Conservation (phyloP, 2,888 invertebrate genomes). For the Amblyteles armatorius region DNA sequence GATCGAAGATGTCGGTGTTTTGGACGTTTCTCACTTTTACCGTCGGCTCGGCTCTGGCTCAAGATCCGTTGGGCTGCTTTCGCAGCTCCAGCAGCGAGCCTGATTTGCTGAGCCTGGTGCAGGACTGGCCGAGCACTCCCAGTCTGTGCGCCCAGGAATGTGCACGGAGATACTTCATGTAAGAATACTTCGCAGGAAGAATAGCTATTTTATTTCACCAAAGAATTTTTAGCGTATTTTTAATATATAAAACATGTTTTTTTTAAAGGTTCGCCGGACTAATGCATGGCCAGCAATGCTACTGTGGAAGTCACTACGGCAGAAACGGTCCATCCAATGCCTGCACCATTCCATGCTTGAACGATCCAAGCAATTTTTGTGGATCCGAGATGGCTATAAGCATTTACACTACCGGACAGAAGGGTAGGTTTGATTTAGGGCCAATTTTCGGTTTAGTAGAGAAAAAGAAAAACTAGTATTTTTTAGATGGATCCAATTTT, state of each 20-base stretch:
- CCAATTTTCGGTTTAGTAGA: background rate
- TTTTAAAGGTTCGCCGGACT: conserved; percentile 84
- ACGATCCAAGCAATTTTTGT: conserved; percentile 88
- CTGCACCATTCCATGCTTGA: conserved; percentile 87
- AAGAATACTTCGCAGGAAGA: conserved; percentile 62
- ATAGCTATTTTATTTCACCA: background rate
- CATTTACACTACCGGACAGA: conserved; percentile 89
- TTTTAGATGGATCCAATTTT: background rate
- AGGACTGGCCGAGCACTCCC: conserved; percentile 73
- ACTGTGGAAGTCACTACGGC: conserved; percentile 85
- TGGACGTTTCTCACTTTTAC: conserved; percentile 55
- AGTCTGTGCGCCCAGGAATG: conserved; percentile 77
- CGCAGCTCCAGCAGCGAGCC: conserved; percentile 72
- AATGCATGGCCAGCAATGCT: conserved; percentile 84
- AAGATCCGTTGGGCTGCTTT: conserved; percentile 79
- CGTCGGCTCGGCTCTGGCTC: conserved; percentile 43
- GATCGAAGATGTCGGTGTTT: conserved; percentile 43
- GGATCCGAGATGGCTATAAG: conserved; percentile 89
- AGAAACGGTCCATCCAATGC: conserved; percentile 77
- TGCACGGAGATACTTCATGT: conserved; percentile 80
- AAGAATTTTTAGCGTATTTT: background rate
- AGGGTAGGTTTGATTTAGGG: conserved; percentile 75
- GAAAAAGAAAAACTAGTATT: background rate
- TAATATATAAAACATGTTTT: background rate
- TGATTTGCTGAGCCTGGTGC: conserved; percentile 73